phyloP scores from a whole-genome alignment of 2,888 invertebrate genomes.

The Drosophila flavopinicola region DNA sequence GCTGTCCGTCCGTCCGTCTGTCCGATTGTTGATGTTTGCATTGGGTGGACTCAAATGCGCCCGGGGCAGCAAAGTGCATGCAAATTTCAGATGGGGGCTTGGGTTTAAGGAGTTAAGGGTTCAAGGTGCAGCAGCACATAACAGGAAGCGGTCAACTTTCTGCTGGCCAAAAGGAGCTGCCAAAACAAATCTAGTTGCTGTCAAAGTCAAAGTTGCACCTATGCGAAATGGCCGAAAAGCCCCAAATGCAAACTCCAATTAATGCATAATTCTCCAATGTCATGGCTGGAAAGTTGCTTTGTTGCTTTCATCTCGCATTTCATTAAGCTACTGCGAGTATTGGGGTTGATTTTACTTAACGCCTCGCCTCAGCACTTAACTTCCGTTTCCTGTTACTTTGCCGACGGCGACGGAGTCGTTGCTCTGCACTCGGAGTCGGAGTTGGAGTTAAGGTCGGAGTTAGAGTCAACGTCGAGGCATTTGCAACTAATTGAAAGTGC shows the following conservation, averaged over 20 bases:
- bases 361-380: conserved; percentile 81
- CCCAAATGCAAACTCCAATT: conserved; percentile 69
- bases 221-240: conserved; percentile 25
- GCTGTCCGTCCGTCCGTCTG: too few species aligned
- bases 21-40: conserved; percentile 44
- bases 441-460: conserved; percentile 18
- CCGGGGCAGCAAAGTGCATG: conserved; percentile 60
- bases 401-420: conserved; percentile 31
- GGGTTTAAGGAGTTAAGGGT: conserved; percentile 5
- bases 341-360: conserved; percentile 77
- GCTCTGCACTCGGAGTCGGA: conserved; percentile 13
- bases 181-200: conserved; percentile 52
- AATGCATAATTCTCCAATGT: conserved; percentile 77
- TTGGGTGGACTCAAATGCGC: conserved; percentile 47
- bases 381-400: conserved; percentile 79
- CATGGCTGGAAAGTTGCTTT: conserved; percentile 64
- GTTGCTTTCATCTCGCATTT: conserved; percentile 60
- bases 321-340: conserved; percentile 4
- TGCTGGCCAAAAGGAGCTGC: conserved; percentile 47
- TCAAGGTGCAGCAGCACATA: conserved; percentile 32
- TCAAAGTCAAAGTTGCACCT: conserved; percentile 58
- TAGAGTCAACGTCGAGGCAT: conserved; percentile 57
- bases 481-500: conserved; percentile 83
- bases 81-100: conserved; percentile 21
- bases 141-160: conserved; percentile 67